A percentile compares a stretch with the other conserved stretches of the same genome.
Evolutionary conservation across 2,888 invertebrate genomes (phyloP).

Genomic region (Sesamia inferens): DNA sequence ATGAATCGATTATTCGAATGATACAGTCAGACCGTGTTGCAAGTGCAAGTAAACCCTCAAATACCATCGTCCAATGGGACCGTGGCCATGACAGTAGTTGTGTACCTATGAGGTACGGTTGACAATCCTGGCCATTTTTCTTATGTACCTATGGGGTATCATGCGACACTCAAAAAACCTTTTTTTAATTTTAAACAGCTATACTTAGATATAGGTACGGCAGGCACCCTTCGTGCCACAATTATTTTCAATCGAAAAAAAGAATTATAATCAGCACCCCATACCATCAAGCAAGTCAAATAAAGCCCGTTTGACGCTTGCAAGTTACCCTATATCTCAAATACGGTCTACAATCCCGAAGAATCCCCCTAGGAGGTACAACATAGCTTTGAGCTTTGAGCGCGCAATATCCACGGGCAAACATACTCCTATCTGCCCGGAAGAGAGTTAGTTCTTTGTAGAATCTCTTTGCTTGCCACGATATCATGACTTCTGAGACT

Average conservation of each 20-base stretch:
- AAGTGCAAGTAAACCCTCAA: no score
- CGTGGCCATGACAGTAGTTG: no score
- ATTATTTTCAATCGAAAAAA: conserved; percentile 7
- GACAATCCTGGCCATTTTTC: no score
- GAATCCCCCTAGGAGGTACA: conserved; percentile 67
- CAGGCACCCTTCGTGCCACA: not conserved
- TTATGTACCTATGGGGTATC: no score
- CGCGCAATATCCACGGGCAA: conserved; percentile 80
- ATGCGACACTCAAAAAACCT: no score
- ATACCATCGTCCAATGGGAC: no score
- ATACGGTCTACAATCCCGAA: conserved; percentile 70
- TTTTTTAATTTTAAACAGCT: no score
- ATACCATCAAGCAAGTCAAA: conserved; percentile 55
- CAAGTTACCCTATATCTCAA: conserved; percentile 43
- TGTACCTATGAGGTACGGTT: no score
- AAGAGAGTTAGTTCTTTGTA: conserved; percentile 70
- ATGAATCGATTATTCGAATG: no score
- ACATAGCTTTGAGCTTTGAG: conserved; percentile 70
- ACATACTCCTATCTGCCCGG: conserved; percentile 70
- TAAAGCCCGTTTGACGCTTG: conserved; percentile 44
- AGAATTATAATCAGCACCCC: conserved; percentile 12
- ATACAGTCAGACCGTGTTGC: no score
- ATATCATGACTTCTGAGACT: conserved; percentile 57
- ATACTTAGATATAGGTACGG: not conserved
- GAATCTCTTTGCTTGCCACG: conserved; percentile 32